Percentiles rank a stretch among this genome's conserved stretches.
phyloP scores from a whole-genome alignment of 2,113 vertebrate species.

The Centropus bengalensis region DNA sequence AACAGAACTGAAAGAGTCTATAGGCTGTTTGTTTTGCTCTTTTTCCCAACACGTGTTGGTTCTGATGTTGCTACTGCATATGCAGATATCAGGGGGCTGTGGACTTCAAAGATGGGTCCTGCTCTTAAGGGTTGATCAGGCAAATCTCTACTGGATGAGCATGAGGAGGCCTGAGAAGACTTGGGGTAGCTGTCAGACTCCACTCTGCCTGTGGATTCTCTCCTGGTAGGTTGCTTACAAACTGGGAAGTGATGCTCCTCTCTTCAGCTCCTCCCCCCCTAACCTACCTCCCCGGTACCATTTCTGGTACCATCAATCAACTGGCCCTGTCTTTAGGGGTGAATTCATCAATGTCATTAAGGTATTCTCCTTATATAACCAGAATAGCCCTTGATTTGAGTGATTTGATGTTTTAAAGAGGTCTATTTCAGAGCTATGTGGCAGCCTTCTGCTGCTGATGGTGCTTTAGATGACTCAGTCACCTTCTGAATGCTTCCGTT shows the following conservation, averaged over 20 bases:
- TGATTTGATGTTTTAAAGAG: not conserved
- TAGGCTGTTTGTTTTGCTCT: slow-evolving; percentile 7
- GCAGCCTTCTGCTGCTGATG: not conserved
- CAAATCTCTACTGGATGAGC: not conserved
- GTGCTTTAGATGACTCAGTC: slow-evolving; percentile 10
- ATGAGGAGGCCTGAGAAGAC: not conserved
- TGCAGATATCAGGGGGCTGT: not conserved
- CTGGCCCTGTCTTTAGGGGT: not conserved
- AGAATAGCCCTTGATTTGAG: not conserved
- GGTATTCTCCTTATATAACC: not conserved
- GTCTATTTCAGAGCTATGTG: not conserved
- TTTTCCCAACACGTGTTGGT: not conserved
- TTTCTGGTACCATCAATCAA: not conserved
- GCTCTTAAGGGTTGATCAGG: not conserved
- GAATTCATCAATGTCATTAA: not conserved
- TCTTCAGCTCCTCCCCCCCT: not conserved
- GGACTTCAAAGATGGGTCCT: not conserved
- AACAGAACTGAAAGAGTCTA: slow-evolving; percentile 24
- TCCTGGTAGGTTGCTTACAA: not conserved
- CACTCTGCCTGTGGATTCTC: not conserved
- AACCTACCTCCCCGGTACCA: not conserved
- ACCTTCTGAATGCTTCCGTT: slow-evolving; percentile 6
- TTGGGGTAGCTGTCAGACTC: not conserved
- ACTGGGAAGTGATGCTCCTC: not conserved
- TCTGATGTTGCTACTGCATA: not conserved